Base-by-base conservation (phyloP, 2,888 invertebrate genomes). In the Halocaridina rubra region DNA sequence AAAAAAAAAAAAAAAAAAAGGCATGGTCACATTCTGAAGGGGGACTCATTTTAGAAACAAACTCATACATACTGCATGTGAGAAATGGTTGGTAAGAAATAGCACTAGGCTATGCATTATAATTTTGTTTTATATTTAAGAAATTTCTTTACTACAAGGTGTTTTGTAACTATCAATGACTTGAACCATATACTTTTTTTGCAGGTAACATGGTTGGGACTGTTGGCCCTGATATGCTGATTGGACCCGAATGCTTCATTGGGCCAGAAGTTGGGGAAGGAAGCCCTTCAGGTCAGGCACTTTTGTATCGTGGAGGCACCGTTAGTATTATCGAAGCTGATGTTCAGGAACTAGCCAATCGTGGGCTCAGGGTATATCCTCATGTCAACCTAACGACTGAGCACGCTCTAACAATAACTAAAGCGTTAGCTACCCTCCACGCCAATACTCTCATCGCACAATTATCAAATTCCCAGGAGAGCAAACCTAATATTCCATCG, bases 381-480 rank as follows among this genome's bases (percentile, higher is more conserved):
- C 67, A 76, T n/a, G 22, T 32, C 46, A 57, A 86, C 64, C 80
- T 88, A 24, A 84, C 82, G n/a, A 88, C 88, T 0, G 82, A 86
- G n/a, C 82, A 86, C 30, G 88, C 88, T n/a, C 77, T 84, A 8
- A 5, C 72, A 13, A 72, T 88, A 46, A 88, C 88, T 1, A 76
- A 84, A 5, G 82, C 86, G n/a, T 78, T 88, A 22, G 88, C 88
- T 16, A 84, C 88, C 0, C 79, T 86, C 10, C 88, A 88, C 57
- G 88, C 84, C 7, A 24, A 67, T 29, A 53, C 80, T 13, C 61
- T 69, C 22, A 57, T 27, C 30, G 10, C 53, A n/a, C 27, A 64
- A n/a, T n/a, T n/a, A 7, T 19, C 57, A 16, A 53, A 27, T 4
- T 46, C 19, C 13, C 4, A 19, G 0, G 22, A 24, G 19, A 19